These are phyloP conservation scores for Drosophila affinis DNA, from an alignment of 2,888 invertebrate species.

Conservation along the genomic window DNA sequence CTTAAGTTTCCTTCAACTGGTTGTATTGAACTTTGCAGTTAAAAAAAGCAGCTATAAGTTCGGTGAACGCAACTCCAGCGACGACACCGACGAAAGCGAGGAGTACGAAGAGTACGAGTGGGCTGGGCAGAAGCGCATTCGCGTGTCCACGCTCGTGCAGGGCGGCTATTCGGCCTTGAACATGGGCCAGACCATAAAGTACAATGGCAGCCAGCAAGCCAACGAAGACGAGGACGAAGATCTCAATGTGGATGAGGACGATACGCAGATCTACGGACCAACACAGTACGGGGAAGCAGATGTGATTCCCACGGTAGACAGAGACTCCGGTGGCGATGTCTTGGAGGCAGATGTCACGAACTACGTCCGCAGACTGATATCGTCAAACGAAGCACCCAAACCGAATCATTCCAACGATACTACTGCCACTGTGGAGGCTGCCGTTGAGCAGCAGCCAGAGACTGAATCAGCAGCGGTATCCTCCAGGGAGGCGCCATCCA, in stretches of 20 bases:
- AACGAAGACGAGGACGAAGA: constrained; percentile 87
- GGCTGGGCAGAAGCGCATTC: constrained; percentile 94
- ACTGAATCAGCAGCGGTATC: constrained; percentile 38
- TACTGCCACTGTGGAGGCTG: constrained; percentile 7
- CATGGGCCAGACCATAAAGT: constrained; percentile 80
- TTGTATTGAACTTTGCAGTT: too few relatives aligned
- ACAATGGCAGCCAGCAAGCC: constrained; percentile 59
- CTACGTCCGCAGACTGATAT: constrained; percentile 81
- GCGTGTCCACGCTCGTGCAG: constrained; percentile 88
- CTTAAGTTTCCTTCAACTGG: too few relatives aligned
- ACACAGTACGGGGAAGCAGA: constrained; percentile 93
- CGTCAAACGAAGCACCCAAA: constrained; percentile 57
- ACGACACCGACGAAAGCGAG: constrained; percentile 88
- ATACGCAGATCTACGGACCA: constrained; percentile 92
- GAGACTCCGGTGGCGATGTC: constrained; percentile 81
- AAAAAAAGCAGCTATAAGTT: too few relatives aligned
- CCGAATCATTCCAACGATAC: constrained; percentile 50
- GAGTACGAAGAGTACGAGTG: constrained; percentile 94
- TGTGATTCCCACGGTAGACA: constrained; percentile 85
- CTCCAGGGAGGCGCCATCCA: constrained; percentile 30
- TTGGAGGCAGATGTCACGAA: constrained; percentile 77
- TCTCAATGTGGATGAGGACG: constrained; percentile 93
- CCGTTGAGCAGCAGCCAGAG: constrained; percentile 13
- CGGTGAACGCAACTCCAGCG: constrained; percentile 83
- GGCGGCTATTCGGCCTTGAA: constrained; percentile 86